Conservation (phyloP, 2,888 invertebrate species). For the Escarpia spicata region DNA sequence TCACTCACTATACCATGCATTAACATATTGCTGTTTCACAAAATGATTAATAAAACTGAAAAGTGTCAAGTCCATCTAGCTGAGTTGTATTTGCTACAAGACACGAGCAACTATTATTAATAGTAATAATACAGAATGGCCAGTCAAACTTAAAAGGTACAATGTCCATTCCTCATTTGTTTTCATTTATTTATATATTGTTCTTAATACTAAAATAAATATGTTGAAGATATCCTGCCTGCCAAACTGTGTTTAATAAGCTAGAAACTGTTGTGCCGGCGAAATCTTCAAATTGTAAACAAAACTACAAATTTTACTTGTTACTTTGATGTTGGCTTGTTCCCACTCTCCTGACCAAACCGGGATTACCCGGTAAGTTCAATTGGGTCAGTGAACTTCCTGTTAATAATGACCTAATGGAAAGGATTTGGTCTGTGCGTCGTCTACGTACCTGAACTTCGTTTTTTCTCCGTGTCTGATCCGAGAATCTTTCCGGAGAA, state of each 20-base stretch:
- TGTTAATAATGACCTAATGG: no score
- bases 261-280: no score
- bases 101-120: not conserved
- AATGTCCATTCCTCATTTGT: not conserved
- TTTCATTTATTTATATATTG: not conserved
- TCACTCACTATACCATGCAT: not conserved
- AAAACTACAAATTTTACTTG: not conserved
- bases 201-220: no score
- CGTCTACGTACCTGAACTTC: not conserved
- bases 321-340: not conserved
- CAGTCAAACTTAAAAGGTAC: not conserved
- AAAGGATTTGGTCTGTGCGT: not conserved
- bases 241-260: no score
- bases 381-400: no score
- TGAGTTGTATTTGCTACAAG: not conserved
- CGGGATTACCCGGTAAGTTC: no score
- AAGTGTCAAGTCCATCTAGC: not conserved
- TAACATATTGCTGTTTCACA: not conserved
- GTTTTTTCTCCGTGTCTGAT: not conserved
- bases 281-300: no score
- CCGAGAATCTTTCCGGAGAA: not conserved
- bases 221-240: no score
- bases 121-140: no score
- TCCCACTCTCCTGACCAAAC: not conserved
- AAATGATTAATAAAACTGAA: conserved; percentile 1